These are phyloP conservation scores for Pelobates fuscus DNA, from an alignment of 2,113 vertebrate genomes.

Conservation along the genomic window DNA sequence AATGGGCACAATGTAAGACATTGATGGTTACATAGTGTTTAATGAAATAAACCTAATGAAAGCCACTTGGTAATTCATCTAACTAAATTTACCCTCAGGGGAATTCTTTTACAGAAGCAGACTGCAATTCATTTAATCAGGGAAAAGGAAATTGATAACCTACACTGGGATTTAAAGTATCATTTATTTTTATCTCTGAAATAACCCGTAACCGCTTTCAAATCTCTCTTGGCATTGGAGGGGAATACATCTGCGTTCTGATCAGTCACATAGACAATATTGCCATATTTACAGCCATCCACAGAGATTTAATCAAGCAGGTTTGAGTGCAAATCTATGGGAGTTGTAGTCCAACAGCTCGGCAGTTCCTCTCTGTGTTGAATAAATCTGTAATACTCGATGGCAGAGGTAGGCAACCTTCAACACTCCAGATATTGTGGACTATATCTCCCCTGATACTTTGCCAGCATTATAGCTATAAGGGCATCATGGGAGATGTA, in stretches of 20 bases:
- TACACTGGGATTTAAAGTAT: constrained; percentile 48
- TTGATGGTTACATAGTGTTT: constrained; percentile 52
- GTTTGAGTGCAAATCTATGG: too few relatives aligned
- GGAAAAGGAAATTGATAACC: constrained; percentile 48
- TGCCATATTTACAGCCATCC: background rate
- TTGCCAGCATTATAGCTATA: too few relatives aligned
- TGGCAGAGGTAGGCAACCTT: too few relatives aligned
- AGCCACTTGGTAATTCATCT: constrained; percentile 50
- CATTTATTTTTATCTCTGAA: constrained; percentile 51
- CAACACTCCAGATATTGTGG: too few relatives aligned
- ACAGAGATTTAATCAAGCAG: background rate
- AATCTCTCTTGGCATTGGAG: constrained; percentile 33
- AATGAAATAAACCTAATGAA: constrained; percentile 52
- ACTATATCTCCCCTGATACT: too few relatives aligned
- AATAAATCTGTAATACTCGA: too few relatives aligned
- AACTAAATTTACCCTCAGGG: constrained; percentile 45
- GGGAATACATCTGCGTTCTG: constrained; percentile 12
- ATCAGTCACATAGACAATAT: background rate
- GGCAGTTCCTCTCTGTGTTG: too few relatives aligned
- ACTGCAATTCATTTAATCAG: constrained; percentile 51
- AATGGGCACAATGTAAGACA: constrained; percentile 45
- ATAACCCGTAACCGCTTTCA: constrained; percentile 41
- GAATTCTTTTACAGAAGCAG: constrained; percentile 47
- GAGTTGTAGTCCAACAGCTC: too few relatives aligned
- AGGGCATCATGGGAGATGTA: too few relatives aligned